Evolutionary conservation across 2,888 invertebrate genomes (phyloP), one percentile per base, ranked within the genome.

Genomic region (Aphelenchoides bicaudatus): DNA sequence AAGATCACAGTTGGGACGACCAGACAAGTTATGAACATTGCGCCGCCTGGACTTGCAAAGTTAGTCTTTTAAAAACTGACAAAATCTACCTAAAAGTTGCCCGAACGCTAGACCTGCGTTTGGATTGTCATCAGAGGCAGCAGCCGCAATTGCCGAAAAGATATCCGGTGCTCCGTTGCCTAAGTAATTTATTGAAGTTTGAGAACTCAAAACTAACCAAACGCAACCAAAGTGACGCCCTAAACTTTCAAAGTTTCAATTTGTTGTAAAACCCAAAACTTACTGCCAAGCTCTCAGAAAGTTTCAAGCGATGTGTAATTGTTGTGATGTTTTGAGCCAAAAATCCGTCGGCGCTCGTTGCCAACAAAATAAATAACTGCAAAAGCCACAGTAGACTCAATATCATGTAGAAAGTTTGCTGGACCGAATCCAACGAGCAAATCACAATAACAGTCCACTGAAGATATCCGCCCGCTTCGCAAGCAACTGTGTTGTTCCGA

Each of bases 141-240:
- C 81, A 6, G 82, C 82, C 39, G 85, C 84, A 16, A 86, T 77
- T 10, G 85, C 83, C 13, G 86, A 84, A 70, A 87, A 86, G 52
- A 87, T 82, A 77, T 87, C 87, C 4, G 87, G 86, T 0, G 86
- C 84, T 39, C 86, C 86, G 74, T 87, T 87, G 16, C 87, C 53
- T 56, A 43, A 52, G 13, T 8, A 49, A 49, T 4, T 49, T 5
- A 13, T 21, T 52, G 8, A 13, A 52, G 8, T 39, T 13, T 5
- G 56, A 13, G 56, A 52, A 43, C 21, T n/a, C n/a, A n/a, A 10
- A 10, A 56, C 58, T 6, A 56, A 61, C 59, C 87, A 75, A 87
- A 85, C 0, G 87, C 86, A 67, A 87, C 75, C 66, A 87, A 82
- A 16, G 87, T 87, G 4, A 86, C 86, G 2, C 87, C 87, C 55